A percentile compares a stretch with the other conserved stretches of the same genome.
Conservation (phyloP, 2,113 vertebrate genomes). For the Phodopus roborovskii region DNA sequence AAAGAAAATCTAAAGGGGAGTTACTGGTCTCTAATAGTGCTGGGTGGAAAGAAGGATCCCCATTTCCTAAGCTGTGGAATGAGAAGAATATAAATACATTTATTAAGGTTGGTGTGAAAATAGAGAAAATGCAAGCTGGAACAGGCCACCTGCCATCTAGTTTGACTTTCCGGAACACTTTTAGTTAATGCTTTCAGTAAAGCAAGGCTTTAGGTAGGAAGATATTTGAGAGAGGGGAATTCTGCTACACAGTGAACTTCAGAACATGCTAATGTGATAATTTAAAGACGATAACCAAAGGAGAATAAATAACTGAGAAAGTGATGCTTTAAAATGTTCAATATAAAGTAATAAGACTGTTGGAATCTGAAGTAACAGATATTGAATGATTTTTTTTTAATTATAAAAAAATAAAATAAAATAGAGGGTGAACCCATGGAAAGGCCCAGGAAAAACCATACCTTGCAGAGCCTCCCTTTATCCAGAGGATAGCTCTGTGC, state of each 20-base stretch:
- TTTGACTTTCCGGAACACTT: slow-evolving; percentile 38
- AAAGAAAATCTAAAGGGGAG: not conserved
- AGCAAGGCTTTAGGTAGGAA: not conserved
- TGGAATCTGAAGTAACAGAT: not conserved
- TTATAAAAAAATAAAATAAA: not conserved
- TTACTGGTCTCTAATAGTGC: not conserved
- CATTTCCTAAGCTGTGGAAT: not conserved
- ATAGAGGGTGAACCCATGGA: not conserved
- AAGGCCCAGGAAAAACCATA: not conserved
- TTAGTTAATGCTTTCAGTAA: not conserved
- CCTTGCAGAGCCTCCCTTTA: not conserved
- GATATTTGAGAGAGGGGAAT: not conserved
- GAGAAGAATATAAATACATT: not conserved
- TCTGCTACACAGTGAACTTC: not conserved
- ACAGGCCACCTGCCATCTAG: not conserved
- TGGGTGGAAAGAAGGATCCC: not conserved
- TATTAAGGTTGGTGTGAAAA: not conserved
- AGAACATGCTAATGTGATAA: not conserved
- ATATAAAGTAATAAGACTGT: not conserved
- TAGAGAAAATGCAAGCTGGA: not conserved
- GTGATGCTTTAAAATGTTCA: not conserved
- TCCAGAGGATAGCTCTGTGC: rapidly evolving
- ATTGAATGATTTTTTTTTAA: not conserved
- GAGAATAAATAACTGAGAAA: not conserved
- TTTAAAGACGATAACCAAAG: not conserved